Evolutionary conservation across 2,113 vertebrate species (phyloP).

Genomic region (Passer montanus): DNA sequence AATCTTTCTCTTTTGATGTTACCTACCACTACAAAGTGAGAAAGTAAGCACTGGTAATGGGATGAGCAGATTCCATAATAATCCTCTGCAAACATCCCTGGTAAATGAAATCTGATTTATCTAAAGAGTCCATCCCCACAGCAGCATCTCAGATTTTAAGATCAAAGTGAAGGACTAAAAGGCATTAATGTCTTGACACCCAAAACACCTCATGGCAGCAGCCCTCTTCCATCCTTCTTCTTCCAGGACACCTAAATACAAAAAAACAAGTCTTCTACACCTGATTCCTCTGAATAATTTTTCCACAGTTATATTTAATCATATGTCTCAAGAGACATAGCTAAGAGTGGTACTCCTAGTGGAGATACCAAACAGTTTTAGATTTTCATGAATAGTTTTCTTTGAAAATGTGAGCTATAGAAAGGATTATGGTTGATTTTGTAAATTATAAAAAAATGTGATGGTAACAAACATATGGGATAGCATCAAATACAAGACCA

Average conservation of each 20-base stretch:
- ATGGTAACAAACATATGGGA: neutral
- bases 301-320: neutral
- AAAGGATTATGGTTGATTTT: neutral
- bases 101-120: neutral
- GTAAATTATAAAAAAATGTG: neutral
- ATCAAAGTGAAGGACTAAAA: neutral
- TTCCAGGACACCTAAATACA: neutral
- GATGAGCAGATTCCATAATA: neutral
- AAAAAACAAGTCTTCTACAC: neutral
- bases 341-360: neutral
- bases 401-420: neutral
- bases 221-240: neutral
- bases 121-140: neutral
- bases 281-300: neutral
- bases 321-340: neutral
- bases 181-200: neutral
- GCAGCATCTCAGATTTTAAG: neutral
- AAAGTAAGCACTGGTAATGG: neutral
- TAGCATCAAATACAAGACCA: neutral
- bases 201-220: neutral
- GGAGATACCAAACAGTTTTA: neutral
- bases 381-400: neutral
- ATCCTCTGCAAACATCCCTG: neutral
- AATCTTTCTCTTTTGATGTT: neutral
- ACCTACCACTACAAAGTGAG: neutral